phyloP scores from a whole-genome alignment of 2,888 invertebrate genomes.

The Diaperis boleti region DNA sequence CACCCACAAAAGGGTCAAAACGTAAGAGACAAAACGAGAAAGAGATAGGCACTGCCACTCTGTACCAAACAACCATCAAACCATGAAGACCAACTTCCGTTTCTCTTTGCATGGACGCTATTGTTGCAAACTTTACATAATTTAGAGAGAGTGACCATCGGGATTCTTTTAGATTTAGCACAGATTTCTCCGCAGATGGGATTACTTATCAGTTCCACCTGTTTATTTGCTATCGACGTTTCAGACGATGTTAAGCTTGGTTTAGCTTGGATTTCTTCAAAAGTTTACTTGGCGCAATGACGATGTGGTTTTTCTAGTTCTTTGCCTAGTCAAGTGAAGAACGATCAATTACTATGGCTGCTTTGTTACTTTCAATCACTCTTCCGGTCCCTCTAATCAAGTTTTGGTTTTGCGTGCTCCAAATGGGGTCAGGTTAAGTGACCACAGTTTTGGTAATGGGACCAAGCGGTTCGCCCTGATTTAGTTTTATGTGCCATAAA shows the following conservation, averaged over 20 bases:
- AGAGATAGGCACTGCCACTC: constrained; percentile 4
- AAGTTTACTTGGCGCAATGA: background rate
- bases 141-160: constrained; percentile 33
- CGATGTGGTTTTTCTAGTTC: constrained; percentile 14
- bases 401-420: background rate
- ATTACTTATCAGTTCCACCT: background rate
- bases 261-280: background rate
- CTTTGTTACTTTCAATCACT: constrained; percentile 16
- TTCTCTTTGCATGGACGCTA: constrained; percentile 21
- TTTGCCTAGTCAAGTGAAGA: constrained; percentile 22
- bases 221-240: too few species aligned
- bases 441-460: background rate
- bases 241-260: background rate
- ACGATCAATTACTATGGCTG: constrained; percentile 7
- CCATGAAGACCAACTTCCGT: constrained; percentile 41
- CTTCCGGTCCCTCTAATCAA: constrained; percentile 12
- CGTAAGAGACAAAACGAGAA: constrained; percentile 18
- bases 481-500: too few species aligned
- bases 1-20: constrained; percentile 2
- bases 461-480: too few species aligned
- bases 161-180: constrained; percentile 4
- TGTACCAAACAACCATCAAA: constrained; percentile 44
- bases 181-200: background rate
- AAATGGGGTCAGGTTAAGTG: background rate
- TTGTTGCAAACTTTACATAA: constrained; percentile 26